Conservation (phyloP, 2,888 invertebrate species). For the Heliconius ismenius region DNA sequence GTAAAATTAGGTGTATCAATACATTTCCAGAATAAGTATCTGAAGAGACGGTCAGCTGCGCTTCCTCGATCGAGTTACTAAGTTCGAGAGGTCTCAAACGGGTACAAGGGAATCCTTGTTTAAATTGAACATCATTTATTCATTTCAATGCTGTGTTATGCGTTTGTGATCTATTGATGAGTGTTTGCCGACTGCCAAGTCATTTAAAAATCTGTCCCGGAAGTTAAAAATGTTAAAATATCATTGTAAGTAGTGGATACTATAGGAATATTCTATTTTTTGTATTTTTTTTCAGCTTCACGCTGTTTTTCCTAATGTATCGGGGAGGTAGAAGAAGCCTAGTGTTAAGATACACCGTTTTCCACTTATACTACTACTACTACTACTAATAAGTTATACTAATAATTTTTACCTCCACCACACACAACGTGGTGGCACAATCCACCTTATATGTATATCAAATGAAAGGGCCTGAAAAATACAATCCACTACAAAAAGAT, state of each 20-base stretch:
- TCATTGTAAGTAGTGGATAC: not conserved
- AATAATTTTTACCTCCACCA: no score
- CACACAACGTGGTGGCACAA: no score
- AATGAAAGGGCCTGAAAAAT: no score
- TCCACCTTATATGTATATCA: no score
- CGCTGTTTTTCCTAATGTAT: no score
- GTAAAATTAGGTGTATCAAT: not conserved
- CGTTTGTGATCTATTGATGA: constrained; percentile 17
- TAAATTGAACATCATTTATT: constrained; percentile 40
- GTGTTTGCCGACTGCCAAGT: not conserved
- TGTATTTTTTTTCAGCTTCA: no score
- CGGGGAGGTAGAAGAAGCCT: no score
- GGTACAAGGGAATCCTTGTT: constrained; percentile 37
- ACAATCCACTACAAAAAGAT: no score
- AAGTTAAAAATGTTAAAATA: not conserved
- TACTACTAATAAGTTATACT: no score
- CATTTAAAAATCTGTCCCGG: not conserved
- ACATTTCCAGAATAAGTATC: constrained; percentile 24
- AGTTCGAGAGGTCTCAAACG: constrained; percentile 32
- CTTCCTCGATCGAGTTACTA: constrained; percentile 42
- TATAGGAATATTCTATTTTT: not conserved
- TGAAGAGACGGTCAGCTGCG: constrained; percentile 39
- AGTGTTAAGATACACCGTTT: no score
- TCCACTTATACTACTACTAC: no score
- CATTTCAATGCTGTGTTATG: constrained; percentile 22